Percentiles rank a stretch among this genome's conserved stretches.
These are phyloP conservation scores for Drosophila bocki DNA, from an alignment of 1,140 invertebrate genomes.

Conservation along the genomic window DNA sequence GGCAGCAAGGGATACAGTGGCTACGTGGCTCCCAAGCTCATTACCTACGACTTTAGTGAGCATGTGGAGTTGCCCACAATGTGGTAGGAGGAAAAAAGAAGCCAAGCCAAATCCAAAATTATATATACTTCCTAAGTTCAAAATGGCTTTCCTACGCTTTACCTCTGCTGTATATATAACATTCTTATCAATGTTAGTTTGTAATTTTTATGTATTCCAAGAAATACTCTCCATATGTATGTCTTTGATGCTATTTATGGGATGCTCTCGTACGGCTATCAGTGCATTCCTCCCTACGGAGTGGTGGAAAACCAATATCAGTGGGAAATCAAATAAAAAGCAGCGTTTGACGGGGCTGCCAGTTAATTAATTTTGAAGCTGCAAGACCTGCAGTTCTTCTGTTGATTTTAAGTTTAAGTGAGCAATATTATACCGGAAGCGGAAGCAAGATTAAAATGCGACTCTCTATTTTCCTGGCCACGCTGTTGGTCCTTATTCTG, in stretches of 20 bases:
- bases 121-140: not conserved
- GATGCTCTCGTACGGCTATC: not conserved
- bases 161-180: not conserved
- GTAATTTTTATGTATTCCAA: not conserved
- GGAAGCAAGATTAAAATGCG: not conserved
- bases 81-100: too few relatives aligned
- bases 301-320: too few relatives aligned
- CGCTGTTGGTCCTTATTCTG: not conserved
- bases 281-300: too few relatives aligned
- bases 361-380: too few relatives aligned
- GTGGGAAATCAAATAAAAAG: too few relatives aligned
- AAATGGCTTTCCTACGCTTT: not conserved
- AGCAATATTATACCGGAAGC: too few relatives aligned
- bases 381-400: too few relatives aligned
- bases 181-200: not conserved
- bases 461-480: not conserved
- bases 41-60: slow-evolving; percentile 91
- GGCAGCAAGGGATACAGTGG: slow-evolving; percentile 90
- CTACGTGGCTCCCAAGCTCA: slow-evolving; percentile 90
- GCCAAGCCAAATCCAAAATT: not conserved
- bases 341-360: too few relatives aligned
- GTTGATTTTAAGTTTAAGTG: too few relatives aligned
- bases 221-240: not conserved
- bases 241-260: not conserved
- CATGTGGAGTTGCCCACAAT: too few relatives aligned